Conservation (phyloP, 2,113 vertebrate genomes). For the Rhagologus leucostigma region DNA sequence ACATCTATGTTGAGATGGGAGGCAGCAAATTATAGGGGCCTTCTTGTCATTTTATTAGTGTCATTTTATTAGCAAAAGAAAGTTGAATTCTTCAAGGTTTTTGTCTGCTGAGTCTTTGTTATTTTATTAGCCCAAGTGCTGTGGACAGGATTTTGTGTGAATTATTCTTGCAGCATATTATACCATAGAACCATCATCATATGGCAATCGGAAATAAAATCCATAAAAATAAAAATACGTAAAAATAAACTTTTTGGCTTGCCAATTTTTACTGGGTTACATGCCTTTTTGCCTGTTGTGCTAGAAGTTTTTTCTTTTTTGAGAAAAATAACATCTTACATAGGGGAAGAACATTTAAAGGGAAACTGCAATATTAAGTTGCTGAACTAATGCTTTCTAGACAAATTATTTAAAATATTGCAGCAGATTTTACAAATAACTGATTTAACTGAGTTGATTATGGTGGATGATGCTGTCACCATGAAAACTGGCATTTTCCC, state of each 20-base stretch:
- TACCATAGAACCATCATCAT: constrained; percentile 32
- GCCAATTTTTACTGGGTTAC: constrained; percentile 59
- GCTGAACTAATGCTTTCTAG: background rate
- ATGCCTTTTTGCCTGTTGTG: constrained; percentile 8
- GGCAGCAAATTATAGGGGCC: background rate
- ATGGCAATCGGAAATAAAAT: constrained; percentile 53
- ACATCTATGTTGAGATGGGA: background rate
- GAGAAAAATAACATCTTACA: background rate
- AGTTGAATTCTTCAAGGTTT: background rate
- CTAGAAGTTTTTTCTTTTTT: constrained; percentile 22
- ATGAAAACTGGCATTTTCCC: background rate
- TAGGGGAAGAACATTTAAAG: constrained; percentile 23
- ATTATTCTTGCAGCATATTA: background rate
- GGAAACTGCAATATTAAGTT: constrained; percentile 27
- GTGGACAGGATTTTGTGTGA: constrained; percentile 33
- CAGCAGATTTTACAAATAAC: constrained; percentile 2
- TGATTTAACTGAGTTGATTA: background rate
- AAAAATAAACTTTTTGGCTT: constrained; percentile 62
- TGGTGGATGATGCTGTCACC: background rate
- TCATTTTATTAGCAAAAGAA: constrained; percentile 22
- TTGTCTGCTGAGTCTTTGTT: constrained; percentile 27
- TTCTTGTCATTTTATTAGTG: background rate
- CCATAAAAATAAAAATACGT: background rate
- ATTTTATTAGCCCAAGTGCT: background rate
- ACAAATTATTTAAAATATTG: background rate